Evolutionary conservation across 2,113 vertebrate genomes (phyloP).

Genomic region (Hiodon tergisus): DNA sequence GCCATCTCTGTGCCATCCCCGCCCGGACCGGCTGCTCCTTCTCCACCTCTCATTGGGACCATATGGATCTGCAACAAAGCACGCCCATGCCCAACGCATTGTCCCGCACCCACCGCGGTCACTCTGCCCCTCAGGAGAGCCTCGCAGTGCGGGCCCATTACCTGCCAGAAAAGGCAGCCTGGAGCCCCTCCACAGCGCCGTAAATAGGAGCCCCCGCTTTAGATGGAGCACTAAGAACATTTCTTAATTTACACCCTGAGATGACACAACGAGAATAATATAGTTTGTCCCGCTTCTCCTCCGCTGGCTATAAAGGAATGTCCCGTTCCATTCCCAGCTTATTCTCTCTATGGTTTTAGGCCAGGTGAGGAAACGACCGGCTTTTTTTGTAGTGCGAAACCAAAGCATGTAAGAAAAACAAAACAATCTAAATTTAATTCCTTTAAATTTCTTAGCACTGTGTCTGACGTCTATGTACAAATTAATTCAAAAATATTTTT

Average conservation of each 20-base stretch:
- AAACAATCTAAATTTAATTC: no score
- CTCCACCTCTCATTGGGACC: not conserved
- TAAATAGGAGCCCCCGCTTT: not conserved
- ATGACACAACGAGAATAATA: not conserved
- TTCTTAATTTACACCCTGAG: not conserved
- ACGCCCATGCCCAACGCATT: not conserved
- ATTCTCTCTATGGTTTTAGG: slow-evolving; percentile 21
- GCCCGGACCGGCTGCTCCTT: not conserved
- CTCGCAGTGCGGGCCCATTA: not conserved
- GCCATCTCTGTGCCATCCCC: not conserved
- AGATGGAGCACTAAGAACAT: not conserved
- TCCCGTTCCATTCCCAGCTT: no score
- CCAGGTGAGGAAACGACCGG: not conserved
- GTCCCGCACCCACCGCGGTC: not conserved
- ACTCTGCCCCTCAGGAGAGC: not conserved
- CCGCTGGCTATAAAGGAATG: not conserved
- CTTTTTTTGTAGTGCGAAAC: not conserved
- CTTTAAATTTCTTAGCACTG: no score
- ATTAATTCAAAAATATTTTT: no score
- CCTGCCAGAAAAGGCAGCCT: not conserved
- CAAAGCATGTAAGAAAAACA: no score
- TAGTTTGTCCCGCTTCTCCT: not conserved
- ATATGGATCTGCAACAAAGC: not conserved
- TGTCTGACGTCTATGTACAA: no score
- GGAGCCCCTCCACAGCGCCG: not conserved